Evolutionary conservation across 2,797 vertebrate genomes (phyloP), one percentile per base, ranked within the genome.

Genomic region (Characodon lateralis): DNA sequence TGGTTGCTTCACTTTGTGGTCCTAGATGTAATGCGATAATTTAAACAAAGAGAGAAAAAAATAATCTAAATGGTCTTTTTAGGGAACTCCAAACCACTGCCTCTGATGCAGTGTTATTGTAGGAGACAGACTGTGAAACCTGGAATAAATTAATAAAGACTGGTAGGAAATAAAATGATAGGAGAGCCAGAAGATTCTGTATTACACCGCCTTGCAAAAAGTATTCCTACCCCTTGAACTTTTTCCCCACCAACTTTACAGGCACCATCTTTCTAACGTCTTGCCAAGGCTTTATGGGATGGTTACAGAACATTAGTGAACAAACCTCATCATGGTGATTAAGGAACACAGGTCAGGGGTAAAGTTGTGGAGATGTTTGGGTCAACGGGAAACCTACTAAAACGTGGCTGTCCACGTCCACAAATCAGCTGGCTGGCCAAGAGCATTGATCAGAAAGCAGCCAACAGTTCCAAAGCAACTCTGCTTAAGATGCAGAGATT

Each of bases 41-140:
- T 20, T 59, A 6, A 71, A n/a, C 10, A 22, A 20, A 72, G 48
- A 80, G 39, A 78, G 66, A 70, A 63, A 50, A 39, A 2, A 16
- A 65, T 31, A 26, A 8, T 55, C 86, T 80, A 73, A 70, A 77
- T 55, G 68, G 71, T 69, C 39, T 24, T 83, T 69, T 82, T 69
- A 77, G 59, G 72, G 75, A 72, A 72, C 73, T 66, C 63, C 56
- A 84, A 81, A 82, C 69, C 72, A 71, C 79, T 61, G 78, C 69
- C 79, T 83, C 71, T 83, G 58, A 78, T 24, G 78, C 76, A 85
- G 73, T 66, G 76, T 82, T 73, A 56, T 73, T 46, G 84, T 76
- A 77, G 80, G 71, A 86, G 77, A 83, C 55, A 70, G 70, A 79
- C n/a, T 86, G 88, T 71, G 85, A 87, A 88, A 87, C 46, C 12